Conservation (phyloP, 2,888 invertebrate species). For the Ormyrus nitidulus region DNA sequence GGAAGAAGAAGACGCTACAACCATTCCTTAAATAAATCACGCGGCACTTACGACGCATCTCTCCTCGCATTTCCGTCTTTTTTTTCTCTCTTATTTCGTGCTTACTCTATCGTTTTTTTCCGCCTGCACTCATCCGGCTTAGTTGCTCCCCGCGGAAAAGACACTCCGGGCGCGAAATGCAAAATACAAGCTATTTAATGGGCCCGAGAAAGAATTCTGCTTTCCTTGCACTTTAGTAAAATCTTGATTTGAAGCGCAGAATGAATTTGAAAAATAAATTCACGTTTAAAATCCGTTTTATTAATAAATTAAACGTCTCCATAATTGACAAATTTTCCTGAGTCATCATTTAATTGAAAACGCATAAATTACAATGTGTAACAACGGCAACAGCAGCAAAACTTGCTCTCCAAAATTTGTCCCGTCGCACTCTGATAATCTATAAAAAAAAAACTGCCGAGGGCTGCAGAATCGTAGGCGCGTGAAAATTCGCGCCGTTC, state of each 20-base stretch:
- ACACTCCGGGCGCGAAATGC: background rate
- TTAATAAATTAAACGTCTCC: no score
- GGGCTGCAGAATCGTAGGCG: background rate
- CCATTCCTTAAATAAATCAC: constrained; percentile 59
- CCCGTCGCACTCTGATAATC: constrained; percentile 13
- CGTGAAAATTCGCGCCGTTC: background rate
- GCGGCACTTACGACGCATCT: constrained; percentile 57
- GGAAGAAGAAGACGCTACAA: constrained; percentile 45
- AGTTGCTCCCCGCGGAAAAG: constrained; percentile 18
- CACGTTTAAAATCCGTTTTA: no score
- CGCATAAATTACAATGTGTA: no score
- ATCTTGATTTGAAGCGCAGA: background rate
- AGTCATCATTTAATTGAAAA: no score
- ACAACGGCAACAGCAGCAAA: no score
- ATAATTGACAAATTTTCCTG: no score
- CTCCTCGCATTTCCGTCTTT: constrained; percentile 7
- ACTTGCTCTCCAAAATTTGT: no score
- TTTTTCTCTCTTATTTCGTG: background rate
- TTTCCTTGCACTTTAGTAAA: background rate
- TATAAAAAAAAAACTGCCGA: background rate
- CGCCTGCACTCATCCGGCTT: constrained; percentile 11
- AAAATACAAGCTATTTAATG: constrained; percentile 33
- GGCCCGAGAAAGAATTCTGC: background rate
- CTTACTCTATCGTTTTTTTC: background rate
- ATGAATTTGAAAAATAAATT: no score